Evolutionary conservation across 2,113 vertebrate species (phyloP).

Genomic region (Corythoichthys intestinalis): DNA sequence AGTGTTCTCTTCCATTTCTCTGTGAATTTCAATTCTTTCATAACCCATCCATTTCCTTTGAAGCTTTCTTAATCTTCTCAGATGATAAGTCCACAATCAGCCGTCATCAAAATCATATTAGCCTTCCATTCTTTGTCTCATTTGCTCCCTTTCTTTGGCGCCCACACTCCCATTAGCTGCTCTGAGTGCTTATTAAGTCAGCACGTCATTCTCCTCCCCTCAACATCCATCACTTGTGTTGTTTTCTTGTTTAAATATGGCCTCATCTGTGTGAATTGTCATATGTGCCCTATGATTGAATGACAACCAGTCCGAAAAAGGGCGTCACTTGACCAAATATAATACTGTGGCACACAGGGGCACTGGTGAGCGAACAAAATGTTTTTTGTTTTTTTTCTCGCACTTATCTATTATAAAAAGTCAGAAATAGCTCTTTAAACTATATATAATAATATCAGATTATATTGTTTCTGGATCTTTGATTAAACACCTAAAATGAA

Average conservation of each 20-base stretch:
- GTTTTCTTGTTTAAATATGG: conserved; percentile 1
- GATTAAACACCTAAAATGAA: no score
- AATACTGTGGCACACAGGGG: no score
- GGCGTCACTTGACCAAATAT: no score
- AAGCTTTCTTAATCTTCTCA: not conserved
- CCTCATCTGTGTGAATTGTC: not conserved
- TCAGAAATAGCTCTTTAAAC: no score
- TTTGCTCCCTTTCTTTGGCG: conserved; percentile 46
- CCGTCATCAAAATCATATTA: conserved; percentile 21
- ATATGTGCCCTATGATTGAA: no score
- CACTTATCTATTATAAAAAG: no score
- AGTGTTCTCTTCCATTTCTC: not conserved
- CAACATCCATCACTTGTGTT: conserved; percentile 24
- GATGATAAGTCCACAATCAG: conserved; percentile 21
- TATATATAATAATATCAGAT: no score
- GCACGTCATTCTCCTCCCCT: conserved; percentile 52
- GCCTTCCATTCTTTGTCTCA: conserved; percentile 31
- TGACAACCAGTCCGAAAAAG: no score
- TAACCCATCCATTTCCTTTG: not conserved
- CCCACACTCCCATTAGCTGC: conserved; percentile 56
- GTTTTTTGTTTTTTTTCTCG: no score
- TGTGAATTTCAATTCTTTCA: not conserved
- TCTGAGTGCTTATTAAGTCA: conserved; percentile 69
- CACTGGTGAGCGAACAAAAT: no score
- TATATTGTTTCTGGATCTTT: no score